These are phyloP conservation scores for Eupithecia vulgata DNA, from an alignment of 2,888 invertebrate species.

Conservation along the genomic window DNA sequence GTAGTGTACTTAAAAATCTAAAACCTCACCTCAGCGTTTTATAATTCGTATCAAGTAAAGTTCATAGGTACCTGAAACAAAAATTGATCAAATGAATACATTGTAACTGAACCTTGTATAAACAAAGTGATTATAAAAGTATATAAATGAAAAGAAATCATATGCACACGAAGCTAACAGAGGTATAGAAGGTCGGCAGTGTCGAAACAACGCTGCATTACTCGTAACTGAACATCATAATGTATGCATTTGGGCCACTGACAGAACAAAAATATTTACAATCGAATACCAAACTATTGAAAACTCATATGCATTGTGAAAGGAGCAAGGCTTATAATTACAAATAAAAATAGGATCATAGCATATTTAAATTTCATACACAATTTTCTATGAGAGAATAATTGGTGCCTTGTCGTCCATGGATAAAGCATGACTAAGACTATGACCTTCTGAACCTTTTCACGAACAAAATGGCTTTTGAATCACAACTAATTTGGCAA, in stretches of 20 bases:
- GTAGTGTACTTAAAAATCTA: not conserved
- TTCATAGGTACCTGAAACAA: constrained; percentile 76
- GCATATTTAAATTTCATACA: not conserved
- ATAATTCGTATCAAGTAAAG: constrained; percentile 47
- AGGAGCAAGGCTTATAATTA: constrained; percentile 14
- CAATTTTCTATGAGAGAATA: not conserved
- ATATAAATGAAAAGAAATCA: constrained; percentile 55
- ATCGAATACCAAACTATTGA: constrained; percentile 34
- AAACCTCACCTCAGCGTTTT: constrained; percentile 69
- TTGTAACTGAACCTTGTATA: constrained; percentile 46
- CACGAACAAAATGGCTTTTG: not conserved
- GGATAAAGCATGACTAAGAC: not conserved
- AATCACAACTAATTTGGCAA: not conserved
- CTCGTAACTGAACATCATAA: constrained; percentile 59
- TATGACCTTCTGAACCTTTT: not conserved
- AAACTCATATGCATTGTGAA: constrained; percentile 27
- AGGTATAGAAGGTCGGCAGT: constrained; percentile 67
- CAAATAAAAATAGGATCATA: constrained; percentile 5
- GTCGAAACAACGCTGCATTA: constrained; percentile 70
- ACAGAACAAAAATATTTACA: constrained; percentile 56
- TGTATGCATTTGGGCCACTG: constrained; percentile 73
- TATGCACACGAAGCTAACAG: constrained; percentile 51
- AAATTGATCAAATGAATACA: constrained; percentile 46
- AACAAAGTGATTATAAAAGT: constrained; percentile 46
- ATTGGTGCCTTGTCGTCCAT: not conserved